Conservation (phyloP, 2,797 vertebrate species). For the Macroramphosus scolopax region DNA sequence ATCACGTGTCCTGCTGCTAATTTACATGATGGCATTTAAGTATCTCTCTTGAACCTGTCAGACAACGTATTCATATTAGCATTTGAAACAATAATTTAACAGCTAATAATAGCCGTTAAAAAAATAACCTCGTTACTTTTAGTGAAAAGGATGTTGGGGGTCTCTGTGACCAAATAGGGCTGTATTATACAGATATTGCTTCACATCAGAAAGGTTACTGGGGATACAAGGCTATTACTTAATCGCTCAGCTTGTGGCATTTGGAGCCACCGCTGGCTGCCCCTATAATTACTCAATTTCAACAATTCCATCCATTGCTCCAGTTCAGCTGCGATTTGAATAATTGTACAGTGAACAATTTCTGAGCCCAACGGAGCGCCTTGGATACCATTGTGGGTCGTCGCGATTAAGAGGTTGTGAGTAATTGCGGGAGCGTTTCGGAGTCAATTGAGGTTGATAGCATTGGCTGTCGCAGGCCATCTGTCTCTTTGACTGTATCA, state of each 20-base stretch:
- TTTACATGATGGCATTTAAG: too few species aligned
- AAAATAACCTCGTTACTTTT: too few species aligned
- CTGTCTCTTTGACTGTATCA: slow-evolving; percentile 45
- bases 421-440: slow-evolving; percentile 57
- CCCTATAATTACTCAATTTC: slow-evolving; percentile 74
- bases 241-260: slow-evolving; percentile 68
- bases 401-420: slow-evolving; percentile 57
- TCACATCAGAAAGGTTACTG: slow-evolving; percentile 66
- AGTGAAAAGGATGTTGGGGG: too few species aligned
- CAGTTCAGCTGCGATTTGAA: slow-evolving; percentile 70
- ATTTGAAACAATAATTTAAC: too few species aligned
- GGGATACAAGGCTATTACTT: slow-evolving; percentile 72
- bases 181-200: slow-evolving; percentile 61
- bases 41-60: too few species aligned
- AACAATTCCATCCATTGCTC: slow-evolving; percentile 57
- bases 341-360: slow-evolving; percentile 68
- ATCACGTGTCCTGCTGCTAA: too few species aligned
- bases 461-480: slow-evolving; percentile 29
- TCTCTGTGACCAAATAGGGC: slow-evolving; percentile 42
- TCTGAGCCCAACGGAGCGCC: slow-evolving; percentile 45
- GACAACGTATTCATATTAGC: too few species aligned
- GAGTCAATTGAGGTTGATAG: slow-evolving; percentile 63
- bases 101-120: too few species aligned
- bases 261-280: slow-evolving; percentile 54
- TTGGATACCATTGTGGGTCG: slow-evolving; percentile 50